Percentiles rank a stretch among this genome's conserved stretches.
phyloP scores from a whole-genome alignment of 2,797 vertebrate genomes.

The Monodelphis domestica region DNA sequence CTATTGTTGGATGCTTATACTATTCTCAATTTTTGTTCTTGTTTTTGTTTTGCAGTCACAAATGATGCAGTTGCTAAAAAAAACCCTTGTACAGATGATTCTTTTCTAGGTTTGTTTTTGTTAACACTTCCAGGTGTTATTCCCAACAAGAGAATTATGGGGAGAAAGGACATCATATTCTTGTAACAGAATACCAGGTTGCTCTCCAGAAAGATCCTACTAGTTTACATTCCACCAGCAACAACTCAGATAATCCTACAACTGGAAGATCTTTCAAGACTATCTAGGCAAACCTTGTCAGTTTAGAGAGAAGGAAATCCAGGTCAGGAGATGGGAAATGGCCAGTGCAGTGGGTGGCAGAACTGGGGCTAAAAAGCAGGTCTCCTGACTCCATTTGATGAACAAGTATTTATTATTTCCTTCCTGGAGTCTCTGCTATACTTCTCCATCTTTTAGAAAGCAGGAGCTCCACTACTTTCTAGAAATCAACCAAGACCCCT shows the following conservation, averaged over 20 bases:
- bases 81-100: not conserved
- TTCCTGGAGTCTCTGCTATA: too few relatives aligned
- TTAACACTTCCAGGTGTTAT: not conserved
- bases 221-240: not conserved
- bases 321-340: not conserved
- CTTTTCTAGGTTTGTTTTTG: not conserved
- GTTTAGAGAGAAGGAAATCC: not conserved
- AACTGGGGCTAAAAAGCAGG: not conserved
- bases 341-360: not conserved
- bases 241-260: not conserved
- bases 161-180: not conserved
- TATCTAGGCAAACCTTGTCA: not conserved
- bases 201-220: not conserved
- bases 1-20: not conserved
- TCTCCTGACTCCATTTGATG: not conserved
- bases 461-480: too few relatives aligned
- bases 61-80: not conserved
- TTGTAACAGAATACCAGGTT: not conserved
- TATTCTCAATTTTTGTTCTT: not conserved
- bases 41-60: not conserved
- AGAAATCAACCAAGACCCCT: too few relatives aligned
- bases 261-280: not conserved
- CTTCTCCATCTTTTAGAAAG: too few relatives aligned
- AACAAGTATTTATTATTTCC: not conserved
- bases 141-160: not conserved